A percentile compares a stretch with the other conserved stretches of the same genome.
Conservation (phyloP, 2,113 vertebrate genomes). For the Apistogramma diplotaenia region DNA sequence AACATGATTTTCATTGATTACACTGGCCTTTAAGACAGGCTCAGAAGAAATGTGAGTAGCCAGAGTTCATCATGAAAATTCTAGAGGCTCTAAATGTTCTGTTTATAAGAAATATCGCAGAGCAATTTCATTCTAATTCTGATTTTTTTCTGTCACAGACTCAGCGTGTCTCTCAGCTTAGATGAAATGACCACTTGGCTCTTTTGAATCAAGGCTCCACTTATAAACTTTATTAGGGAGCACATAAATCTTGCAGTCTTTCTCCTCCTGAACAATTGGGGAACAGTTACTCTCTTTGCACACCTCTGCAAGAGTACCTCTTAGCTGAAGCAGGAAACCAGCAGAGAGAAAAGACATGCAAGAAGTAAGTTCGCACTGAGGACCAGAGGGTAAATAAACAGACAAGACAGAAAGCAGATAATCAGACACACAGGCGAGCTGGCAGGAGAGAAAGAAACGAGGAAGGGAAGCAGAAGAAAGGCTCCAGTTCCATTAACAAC, state of each 20-base stretch:
- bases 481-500: slow-evolving; percentile 39
- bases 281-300: background rate
- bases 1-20: background rate
- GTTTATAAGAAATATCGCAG: background rate
- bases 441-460: background rate
- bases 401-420: background rate
- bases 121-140: background rate
- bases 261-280: background rate
- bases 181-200: slow-evolving; percentile 28
- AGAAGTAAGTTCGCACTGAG: background rate
- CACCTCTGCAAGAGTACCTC: background rate
- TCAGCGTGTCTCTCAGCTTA: background rate
- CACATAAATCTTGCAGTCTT: slow-evolving; percentile 52
- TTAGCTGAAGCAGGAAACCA: background rate
- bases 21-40: background rate
- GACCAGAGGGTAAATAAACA: background rate
- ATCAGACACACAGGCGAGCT: background rate
- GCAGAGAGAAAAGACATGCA: background rate
- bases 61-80: background rate
- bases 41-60: background rate
- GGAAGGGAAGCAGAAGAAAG: slow-evolving; percentile 23
- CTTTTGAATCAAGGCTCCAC: slow-evolving; percentile 40
- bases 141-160: background rate
- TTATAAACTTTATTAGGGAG: slow-evolving; percentile 57
- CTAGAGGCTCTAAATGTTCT: background rate